Percentiles rank a stretch among this genome's conserved stretches.
phyloP scores from a whole-genome alignment of 2,797 vertebrate genomes.

The Diglossa cyanea region DNA sequence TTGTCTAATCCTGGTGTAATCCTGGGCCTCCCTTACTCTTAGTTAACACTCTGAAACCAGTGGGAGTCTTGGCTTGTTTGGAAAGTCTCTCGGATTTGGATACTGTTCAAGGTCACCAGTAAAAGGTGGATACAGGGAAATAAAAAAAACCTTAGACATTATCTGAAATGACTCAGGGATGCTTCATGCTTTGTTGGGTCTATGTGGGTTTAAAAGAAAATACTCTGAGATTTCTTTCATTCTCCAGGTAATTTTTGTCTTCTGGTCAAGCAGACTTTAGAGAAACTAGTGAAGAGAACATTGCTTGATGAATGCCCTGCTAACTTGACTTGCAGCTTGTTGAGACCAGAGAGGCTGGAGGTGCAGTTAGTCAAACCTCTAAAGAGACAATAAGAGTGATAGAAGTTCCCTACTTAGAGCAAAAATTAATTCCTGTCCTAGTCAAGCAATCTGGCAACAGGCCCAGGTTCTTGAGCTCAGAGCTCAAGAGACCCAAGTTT shows the following conservation, averaged over 20 bases:
- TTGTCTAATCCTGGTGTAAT: background rate
- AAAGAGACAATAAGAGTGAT: background rate
- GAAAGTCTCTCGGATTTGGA: background rate
- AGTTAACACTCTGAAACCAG: background rate
- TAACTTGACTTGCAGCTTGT: background rate
- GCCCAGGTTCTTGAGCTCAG: background rate
- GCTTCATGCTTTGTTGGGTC: background rate
- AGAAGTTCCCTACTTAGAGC: background rate
- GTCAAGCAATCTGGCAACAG: background rate
- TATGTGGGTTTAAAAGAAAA: background rate
- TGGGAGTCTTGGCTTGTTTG: background rate
- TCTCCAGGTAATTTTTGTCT: background rate
- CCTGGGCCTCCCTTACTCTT: background rate
- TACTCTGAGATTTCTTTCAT: background rate
- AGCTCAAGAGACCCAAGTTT: background rate
- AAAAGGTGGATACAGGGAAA: background rate
- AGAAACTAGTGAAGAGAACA: background rate
- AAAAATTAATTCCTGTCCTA: slow-evolving; percentile 9
- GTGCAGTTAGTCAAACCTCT: background rate
- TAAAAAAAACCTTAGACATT: background rate
- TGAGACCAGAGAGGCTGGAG: background rate
- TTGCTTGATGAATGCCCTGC: background rate
- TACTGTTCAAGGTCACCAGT: background rate
- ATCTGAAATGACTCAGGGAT: background rate
- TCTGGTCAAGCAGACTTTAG: background rate